A percentile compares a stretch with the other conserved stretches of the same genome.
These are phyloP conservation scores for Lepidonotus clava DNA, from an alignment of 2,888 invertebrate species.

Conservation along the genomic window DNA sequence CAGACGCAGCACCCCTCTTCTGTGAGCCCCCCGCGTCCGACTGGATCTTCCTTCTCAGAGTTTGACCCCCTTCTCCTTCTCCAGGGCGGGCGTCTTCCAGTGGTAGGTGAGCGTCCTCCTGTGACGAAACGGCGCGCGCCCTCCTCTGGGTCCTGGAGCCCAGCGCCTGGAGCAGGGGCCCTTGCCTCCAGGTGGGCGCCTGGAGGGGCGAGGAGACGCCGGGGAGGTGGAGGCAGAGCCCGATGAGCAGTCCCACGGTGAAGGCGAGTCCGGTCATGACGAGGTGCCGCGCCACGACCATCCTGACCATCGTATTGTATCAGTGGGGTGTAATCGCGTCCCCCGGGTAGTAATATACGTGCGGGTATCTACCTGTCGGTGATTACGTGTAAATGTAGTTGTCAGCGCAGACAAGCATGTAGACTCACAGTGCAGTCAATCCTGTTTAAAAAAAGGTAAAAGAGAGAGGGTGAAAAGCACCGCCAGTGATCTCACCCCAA, in stretches of 20 bases:
- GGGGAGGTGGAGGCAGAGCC: slow-evolving; percentile 60
- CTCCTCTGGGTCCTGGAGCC: not conserved
- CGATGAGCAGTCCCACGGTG: slow-evolving; percentile 57
- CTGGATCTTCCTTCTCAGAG: slow-evolving; percentile 25
- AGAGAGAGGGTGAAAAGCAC: no score
- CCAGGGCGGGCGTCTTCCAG: no score
- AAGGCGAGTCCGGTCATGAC: slow-evolving; percentile 58
- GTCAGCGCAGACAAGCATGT: no score
- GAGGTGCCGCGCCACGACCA: not conserved
- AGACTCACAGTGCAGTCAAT: no score
- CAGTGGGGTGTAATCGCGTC: no score
- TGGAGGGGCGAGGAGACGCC: slow-evolving; percentile 48
- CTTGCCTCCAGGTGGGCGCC: not conserved
- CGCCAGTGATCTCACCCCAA: no score
- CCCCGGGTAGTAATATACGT: no score
- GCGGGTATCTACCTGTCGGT: no score
- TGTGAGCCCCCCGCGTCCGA: not conserved
- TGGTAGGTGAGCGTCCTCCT: no score
- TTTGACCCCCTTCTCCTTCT: no score
- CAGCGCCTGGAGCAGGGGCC: not conserved
- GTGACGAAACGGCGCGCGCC: not conserved
- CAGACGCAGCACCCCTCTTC: not conserved
- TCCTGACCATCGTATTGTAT: not conserved
- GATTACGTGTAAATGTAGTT: no score
- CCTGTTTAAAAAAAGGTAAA: no score